These are phyloP conservation scores for Pycnomerus fuliginosus DNA, from an alignment of 2,888 invertebrate genomes.

Conservation along the genomic window DNA sequence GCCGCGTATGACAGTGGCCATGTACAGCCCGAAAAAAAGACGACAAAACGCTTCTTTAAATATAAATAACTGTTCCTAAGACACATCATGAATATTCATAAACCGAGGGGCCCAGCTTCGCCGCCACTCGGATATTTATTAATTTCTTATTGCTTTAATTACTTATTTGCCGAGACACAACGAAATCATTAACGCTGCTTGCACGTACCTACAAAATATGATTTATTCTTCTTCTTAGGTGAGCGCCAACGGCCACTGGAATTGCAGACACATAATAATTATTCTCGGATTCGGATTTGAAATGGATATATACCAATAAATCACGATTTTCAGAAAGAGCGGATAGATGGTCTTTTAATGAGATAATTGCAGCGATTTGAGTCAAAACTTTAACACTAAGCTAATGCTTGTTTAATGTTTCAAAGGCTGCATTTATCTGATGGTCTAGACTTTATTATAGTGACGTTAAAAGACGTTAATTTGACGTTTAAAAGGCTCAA, in stretches of 20 bases:
- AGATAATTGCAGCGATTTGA: conserved; percentile 28
- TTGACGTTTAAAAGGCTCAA: conserved; percentile 39
- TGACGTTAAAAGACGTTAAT: conserved; percentile 47
- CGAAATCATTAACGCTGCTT: conserved; percentile 4
- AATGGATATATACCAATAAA: too few relatives aligned
- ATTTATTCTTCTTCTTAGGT: not conserved
- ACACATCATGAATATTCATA: conserved; percentile 40
- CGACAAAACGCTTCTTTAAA: conserved; percentile 37
- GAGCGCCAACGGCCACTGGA: too few relatives aligned
- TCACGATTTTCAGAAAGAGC: too few relatives aligned
- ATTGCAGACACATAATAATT: too few relatives aligned
- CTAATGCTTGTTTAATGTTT: conserved; percentile 42
- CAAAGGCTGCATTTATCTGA: conserved; percentile 40
- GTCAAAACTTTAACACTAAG: conserved; percentile 37
- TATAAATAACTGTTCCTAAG: conserved; percentile 48
- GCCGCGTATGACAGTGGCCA: conserved; percentile 53
- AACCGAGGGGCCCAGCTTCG: conserved; percentile 6
- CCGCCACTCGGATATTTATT: conserved; percentile 33
- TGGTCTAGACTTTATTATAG: conserved; percentile 39
- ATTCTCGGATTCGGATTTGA: too few relatives aligned
- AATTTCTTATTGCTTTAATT: conserved; percentile 29
- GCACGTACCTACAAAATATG: not conserved
- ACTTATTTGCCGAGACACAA: conserved; percentile 23
- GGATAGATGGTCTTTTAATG: conserved; percentile 31
- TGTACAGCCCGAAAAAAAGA: conserved; percentile 26